Evolutionary conservation across 2,797 vertebrate species (phyloP), one percentile per base, ranked within the genome.

Genomic region (Clamator glandarius): DNA sequence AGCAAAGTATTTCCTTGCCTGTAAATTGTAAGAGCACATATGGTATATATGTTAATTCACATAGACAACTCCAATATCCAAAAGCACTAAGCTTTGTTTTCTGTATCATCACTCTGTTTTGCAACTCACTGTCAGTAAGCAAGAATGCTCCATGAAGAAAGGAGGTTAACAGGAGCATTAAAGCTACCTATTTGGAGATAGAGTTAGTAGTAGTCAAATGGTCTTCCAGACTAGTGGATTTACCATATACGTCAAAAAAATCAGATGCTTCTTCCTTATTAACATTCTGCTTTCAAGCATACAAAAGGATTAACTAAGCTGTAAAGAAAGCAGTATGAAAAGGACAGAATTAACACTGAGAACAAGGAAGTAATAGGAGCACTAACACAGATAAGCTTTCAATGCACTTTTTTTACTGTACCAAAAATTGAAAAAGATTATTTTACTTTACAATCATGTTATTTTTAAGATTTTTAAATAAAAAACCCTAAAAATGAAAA

Each of bases 41-140:
- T 5, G 18, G 5, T 48, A 48, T n/a, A 74, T 35, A 73, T 20
- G 31, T 21, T 69, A 84, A 54, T 64, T 87, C 41, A 82, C 54
- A 57, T 0, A 90, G 48, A 70, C 41, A 86, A 68, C 21, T 72
- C 42, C 44, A 33, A 72, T 44, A 68, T 33, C 26, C 52, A 79
- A 83, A 90, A 80, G 33, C 50, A 62, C 41, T 76, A 81, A 78
- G 41, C 66, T 75, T 74, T 74, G 64, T 86, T 94, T 95, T 77
- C 82, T 79, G 44, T 62, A 87, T 75, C 41, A 72, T 61, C 66
- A 62, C 75, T 89, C 48, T 42, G 16, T 79, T 94, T 90, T 87
- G 55, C n/a, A 87, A 78, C 89, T 57, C 87, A 29, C 11, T 81
- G 50, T 41, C 69, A 72, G 50, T 35, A 91, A 91, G 55, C 28